A percentile compares a stretch with the other conserved stretches of the same genome.
Evolutionary conservation across 2,888 invertebrate genomes (phyloP).

Genomic region (Drosophila falleni): DNA sequence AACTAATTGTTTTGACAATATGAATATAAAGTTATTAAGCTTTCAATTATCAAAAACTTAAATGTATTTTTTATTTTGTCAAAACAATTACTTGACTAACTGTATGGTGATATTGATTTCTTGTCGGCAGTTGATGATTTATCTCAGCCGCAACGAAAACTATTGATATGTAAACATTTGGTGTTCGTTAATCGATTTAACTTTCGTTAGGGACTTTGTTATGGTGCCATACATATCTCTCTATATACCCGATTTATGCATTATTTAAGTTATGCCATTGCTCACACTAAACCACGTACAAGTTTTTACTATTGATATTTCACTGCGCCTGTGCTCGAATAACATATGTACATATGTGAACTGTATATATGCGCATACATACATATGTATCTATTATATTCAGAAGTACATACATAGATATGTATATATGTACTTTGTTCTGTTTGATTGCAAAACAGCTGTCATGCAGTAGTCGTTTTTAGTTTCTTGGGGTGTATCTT

Average conservation of each 20-base stretch:
- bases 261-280: slow-evolving; percentile 44
- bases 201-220: slow-evolving; percentile 28
- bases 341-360: slow-evolving; percentile 40
- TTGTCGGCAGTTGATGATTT: slow-evolving; percentile 39
- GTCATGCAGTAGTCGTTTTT: slow-evolving; percentile 52
- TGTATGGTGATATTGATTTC: slow-evolving; percentile 21
- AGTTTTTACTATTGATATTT: slow-evolving; percentile 61
- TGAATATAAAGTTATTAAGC: background rate
- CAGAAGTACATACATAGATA: slow-evolving; percentile 13
- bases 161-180: slow-evolving; percentile 21
- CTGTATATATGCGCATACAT: slow-evolving; percentile 39
- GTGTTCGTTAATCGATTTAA: slow-evolving; percentile 41
- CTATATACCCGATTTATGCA: slow-evolving; percentile 14
- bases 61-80: background rate
- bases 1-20: background rate
- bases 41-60: too few relatives aligned
- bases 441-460: slow-evolving; percentile 68
- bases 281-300: slow-evolving; percentile 26
- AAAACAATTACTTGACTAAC: background rate
- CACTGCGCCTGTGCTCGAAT: slow-evolving; percentile 62
- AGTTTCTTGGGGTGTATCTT: slow-evolving; percentile 65
- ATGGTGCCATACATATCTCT: slow-evolving; percentile 13
- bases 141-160: slow-evolving; percentile 24
- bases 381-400: slow-evolving; percentile 23
- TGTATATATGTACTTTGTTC: slow-evolving; percentile 45